Base-by-base conservation (phyloP, 2,888 invertebrate species). In the Pseudeuparius sepicola region DNA sequence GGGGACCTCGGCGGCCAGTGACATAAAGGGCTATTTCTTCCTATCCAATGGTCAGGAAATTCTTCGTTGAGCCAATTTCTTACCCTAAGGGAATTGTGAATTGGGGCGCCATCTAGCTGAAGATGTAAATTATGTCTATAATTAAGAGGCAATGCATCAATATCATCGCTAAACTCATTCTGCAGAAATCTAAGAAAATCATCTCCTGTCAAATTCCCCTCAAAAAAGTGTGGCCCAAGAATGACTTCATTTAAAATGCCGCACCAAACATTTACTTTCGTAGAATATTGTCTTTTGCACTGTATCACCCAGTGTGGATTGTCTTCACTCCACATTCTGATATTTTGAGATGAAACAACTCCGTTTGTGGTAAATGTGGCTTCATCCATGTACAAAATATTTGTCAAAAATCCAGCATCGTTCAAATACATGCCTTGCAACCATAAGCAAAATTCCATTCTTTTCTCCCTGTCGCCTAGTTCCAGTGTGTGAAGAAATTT, bases 271-370 rank as follows among this genome's bases (percentile, higher is more conserved):
- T 20, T 20, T 20, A 20, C 7, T n/a, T 20, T n/a, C n/a, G 20
- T 7, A n/a, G 20, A 20, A n/a, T 20, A 20, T 20, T 20, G 20
- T 20, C 20, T 14, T 3, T 31, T 31, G 5, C 31, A 31, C n/a
- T 9, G 20, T 20, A 31, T 31, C 23, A 31, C 31, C 31, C 18
- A 31, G 23, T 31, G 11, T 31, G 20, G 20, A 31, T 31, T 31
- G 14, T 31, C 15, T 31, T 31, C 18, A 4, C 31, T 29, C 29
- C 29, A 14, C 26, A 26, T 26, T 28, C 28, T 28, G 28, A 14
- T 28, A 28, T 28, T 28, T 28, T 28, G 4, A 16, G 28, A 28
- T 10, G 28, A 28, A 16, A 28, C 15, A 28, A 16, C 15, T 17
- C 14, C 3, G 15, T 28, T 28, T n/a, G n/a, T n/a, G n/a, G n/a